Percentiles rank a stretch among this genome's conserved stretches.
phyloP scores from a whole-genome alignment of 2,797 vertebrate genomes.

The Rhynchotus rufescens region DNA sequence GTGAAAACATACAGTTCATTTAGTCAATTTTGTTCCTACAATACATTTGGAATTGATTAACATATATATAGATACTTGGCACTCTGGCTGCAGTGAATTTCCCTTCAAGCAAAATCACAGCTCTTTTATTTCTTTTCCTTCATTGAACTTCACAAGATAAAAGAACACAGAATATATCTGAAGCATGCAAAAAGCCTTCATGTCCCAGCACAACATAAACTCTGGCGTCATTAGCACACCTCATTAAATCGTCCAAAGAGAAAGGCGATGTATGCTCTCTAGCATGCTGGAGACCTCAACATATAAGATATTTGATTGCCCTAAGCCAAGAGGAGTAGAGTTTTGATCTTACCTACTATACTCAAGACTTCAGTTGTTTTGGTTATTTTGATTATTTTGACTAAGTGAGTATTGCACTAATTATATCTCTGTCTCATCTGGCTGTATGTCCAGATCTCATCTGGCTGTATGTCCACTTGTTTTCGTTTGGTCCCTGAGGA shows the following conservation, averaged over 20 bases:
- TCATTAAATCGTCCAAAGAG: slow-evolving; percentile 26
- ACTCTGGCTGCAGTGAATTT: slow-evolving; percentile 1
- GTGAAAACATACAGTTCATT: neutral
- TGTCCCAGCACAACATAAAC: neutral
- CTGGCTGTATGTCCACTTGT: neutral
- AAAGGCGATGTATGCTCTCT: slow-evolving; percentile 7
- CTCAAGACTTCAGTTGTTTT: neutral
- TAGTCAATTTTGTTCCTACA: slow-evolving; percentile 17
- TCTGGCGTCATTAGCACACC: slow-evolving; percentile 10
- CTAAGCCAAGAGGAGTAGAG: neutral
- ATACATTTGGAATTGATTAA: slow-evolving; percentile 51
- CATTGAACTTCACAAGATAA: neutral
- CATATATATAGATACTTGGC: neutral
- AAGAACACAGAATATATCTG: slow-evolving; percentile 8
- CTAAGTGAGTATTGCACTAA: neutral
- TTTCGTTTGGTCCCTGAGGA: neutral
- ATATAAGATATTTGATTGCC: neutral
- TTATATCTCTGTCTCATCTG: neutral
- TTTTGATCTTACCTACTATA: neutral
- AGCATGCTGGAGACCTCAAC: slow-evolving; percentile 5
- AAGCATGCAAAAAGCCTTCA: neutral
- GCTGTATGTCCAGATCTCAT: neutral
- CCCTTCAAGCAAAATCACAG: slow-evolving; percentile 33
- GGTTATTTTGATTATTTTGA: neutral
- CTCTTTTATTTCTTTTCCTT: slow-evolving; percentile 41